A percentile compares a stretch with the other conserved stretches of the same genome.
Conservation (phyloP, 2,797 vertebrate genomes). For the Microchirus variegatus region DNA sequence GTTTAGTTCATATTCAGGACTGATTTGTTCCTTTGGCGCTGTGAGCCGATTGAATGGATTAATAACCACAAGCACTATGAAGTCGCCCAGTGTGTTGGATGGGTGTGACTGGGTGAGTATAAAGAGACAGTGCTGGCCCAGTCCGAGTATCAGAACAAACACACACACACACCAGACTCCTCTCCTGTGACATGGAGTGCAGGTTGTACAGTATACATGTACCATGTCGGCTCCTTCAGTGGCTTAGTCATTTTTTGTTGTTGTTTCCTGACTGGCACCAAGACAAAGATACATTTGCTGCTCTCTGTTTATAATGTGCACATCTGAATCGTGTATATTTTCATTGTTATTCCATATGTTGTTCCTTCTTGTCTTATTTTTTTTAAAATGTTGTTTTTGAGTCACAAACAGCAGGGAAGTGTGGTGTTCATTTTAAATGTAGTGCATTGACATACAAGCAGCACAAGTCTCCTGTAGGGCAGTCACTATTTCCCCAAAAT, state of each 20-base stretch:
- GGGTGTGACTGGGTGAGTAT: constrained; percentile 6
- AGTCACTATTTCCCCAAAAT: not conserved
- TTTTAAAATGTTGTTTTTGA: not conserved
- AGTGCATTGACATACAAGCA: constrained; percentile 6
- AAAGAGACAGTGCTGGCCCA: constrained; percentile 31
- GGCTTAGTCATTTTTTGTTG: constrained; percentile 5
- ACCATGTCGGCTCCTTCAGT: constrained; percentile 24
- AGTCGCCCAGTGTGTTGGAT: constrained; percentile 14
- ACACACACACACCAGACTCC: constrained; percentile 5
- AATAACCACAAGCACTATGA: constrained; percentile 40
- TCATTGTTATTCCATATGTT: constrained; percentile 37
- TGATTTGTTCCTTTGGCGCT: constrained; percentile 19
- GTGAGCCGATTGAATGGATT: constrained; percentile 28
- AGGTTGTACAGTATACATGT: constrained; percentile 45
- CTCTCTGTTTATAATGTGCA: constrained; percentile 48
- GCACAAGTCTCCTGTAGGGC: not conserved
- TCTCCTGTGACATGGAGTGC: constrained; percentile 11
- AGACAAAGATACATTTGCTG: constrained; percentile 51
- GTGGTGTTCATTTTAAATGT: constrained; percentile 10
- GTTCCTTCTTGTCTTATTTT: constrained; percentile 30
- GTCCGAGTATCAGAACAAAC: constrained; percentile 17
- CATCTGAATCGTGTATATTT: constrained; percentile 37
- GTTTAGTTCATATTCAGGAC: constrained; percentile 39
- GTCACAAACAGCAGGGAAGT: constrained; percentile 16
- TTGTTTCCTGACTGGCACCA: constrained; percentile 20